Conservation (phyloP, 2,888 invertebrate species). For the Cheilosia variabilis region DNA sequence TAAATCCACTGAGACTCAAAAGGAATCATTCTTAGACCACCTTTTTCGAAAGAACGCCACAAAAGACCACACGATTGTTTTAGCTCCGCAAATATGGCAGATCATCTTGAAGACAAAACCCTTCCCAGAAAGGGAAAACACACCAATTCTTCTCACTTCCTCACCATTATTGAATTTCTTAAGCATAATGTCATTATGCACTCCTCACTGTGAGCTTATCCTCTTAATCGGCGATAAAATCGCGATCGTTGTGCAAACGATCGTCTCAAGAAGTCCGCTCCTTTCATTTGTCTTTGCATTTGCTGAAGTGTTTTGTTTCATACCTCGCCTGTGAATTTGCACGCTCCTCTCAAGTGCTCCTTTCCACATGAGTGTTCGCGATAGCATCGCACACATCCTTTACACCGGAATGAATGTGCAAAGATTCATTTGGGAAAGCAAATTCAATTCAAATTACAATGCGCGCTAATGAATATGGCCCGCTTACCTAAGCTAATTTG, state of each 20-base stretch:
- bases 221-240: conserved; percentile 66
- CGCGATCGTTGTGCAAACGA: conserved; percentile 24
- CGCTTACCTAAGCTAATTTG: conserved; percentile 70
- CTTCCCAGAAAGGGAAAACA: conserved; percentile 1
- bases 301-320: conserved; percentile 82
- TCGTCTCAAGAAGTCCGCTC: conserved; percentile 62
- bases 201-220: conserved; percentile 39
- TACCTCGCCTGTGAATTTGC: conserved; percentile 83
- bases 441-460: conserved; percentile 64
- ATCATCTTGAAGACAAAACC: background rate
- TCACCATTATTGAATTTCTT: conserved; percentile 57
- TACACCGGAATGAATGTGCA: background rate
- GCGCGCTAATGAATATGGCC: conserved; percentile 57
- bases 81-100: no score
- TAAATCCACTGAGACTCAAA: no score
- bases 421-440: conserved; percentile 32
- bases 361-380: conserved; percentile 8
- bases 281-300: conserved; percentile 24
- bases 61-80: no score
- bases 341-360: conserved; percentile 77
- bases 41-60: no score
- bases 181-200: conserved; percentile 63
- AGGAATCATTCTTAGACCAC: no score
- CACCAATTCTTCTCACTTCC: conserved; percentile 45
- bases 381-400: conserved; percentile 50